Evolutionary conservation across 2,113 vertebrate genomes (phyloP).

Genomic region (Megaceryle torquata): DNA sequence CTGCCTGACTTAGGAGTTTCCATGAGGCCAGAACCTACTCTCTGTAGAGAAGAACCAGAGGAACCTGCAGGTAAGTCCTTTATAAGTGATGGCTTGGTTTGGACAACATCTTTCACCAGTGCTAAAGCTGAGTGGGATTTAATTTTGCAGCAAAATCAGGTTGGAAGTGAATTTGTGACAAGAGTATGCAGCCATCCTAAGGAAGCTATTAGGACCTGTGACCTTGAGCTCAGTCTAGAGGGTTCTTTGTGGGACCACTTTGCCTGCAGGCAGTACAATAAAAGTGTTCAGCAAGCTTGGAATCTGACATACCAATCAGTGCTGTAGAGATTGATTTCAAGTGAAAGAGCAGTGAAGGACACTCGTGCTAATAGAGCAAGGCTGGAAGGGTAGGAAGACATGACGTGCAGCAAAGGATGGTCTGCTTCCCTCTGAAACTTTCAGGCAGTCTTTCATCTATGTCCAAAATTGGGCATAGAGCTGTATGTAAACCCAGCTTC

Average conservation of each 20-base stretch:
- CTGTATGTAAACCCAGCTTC: not conserved
- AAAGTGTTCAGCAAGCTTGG: slow-evolving; percentile 36
- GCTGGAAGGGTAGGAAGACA: not conserved
- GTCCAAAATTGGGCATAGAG: not conserved
- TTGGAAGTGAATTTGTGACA: slow-evolving; percentile 16
- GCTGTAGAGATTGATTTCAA: slow-evolving; percentile 49
- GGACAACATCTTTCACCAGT: not conserved
- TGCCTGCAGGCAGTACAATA: slow-evolving; percentile 26
- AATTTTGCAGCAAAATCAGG: not conserved
- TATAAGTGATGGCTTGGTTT: not conserved
- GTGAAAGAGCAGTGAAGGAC: slow-evolving; percentile 52
- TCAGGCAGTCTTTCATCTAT: not conserved
- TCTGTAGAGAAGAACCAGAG: not conserved
- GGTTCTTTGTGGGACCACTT: slow-evolving; percentile 41
- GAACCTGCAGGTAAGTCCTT: not conserved
- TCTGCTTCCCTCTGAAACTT: not conserved
- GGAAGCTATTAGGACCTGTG: slow-evolving; percentile 21
- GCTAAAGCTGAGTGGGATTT: not conserved
- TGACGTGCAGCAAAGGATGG: not conserved
- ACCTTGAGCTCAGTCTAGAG: slow-evolving; percentile 56
- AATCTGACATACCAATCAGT: slow-evolving; percentile 59
- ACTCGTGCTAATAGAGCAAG: slow-evolving; percentile 38
- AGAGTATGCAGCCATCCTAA: slow-evolving; percentile 2
- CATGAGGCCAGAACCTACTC: not conserved
- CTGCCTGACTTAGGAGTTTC: not conserved